A percentile compares a stretch with the other conserved stretches of the same genome.
phyloP scores from a whole-genome alignment of 2,113 vertebrate genomes.

The Chinchilla lanigera region DNA sequence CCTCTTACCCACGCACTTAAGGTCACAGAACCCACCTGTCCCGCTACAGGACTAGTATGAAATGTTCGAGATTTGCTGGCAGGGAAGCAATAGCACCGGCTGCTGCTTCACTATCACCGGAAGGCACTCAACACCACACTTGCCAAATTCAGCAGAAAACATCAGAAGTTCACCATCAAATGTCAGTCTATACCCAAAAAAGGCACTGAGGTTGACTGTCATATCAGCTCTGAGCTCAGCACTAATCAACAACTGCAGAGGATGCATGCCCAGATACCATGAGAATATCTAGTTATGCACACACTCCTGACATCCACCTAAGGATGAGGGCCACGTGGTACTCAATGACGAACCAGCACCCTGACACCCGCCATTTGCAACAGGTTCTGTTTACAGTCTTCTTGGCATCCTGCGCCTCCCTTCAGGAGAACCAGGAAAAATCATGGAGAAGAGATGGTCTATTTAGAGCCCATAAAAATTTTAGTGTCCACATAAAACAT shows the following conservation, averaged over 20 bases:
- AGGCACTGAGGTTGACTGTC: background rate
- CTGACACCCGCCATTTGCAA: background rate
- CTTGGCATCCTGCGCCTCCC: background rate
- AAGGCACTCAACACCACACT: background rate
- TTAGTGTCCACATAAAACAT: background rate
- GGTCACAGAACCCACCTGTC: background rate
- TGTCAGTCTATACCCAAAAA: background rate
- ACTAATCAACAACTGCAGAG: background rate
- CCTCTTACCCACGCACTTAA: background rate
- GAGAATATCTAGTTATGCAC: background rate
- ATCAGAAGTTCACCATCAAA: background rate
- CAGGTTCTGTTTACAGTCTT: background rate
- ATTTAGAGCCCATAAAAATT: background rate
- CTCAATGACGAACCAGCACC: background rate
- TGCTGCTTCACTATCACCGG: too few relatives aligned
- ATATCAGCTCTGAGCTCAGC: background rate
- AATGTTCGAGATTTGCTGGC: background rate
- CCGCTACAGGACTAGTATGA: background rate
- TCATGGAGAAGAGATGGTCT: too few relatives aligned
- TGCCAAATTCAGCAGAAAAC: background rate
- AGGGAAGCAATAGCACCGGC: background rate
- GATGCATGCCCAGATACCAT: background rate
- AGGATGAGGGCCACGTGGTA: background rate
- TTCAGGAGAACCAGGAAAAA: background rate
- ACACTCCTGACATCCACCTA: background rate